Percentiles rank a stretch among this genome's conserved stretches.
phyloP scores from a whole-genome alignment of 2,888 invertebrate genomes.

The Trachelus stipa region DNA sequence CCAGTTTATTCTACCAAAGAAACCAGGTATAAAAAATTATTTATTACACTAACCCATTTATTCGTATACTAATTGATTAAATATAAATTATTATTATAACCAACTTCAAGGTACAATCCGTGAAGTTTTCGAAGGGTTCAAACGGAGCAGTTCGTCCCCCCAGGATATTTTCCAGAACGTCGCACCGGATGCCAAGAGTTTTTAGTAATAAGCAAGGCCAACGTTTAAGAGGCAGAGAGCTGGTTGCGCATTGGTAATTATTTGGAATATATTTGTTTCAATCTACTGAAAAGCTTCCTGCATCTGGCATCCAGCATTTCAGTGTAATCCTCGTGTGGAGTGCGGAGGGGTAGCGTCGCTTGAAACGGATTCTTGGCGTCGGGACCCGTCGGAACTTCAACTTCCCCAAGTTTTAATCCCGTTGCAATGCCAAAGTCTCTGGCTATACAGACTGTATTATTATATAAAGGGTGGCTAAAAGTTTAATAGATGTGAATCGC shows the following conservation, averaged over 20 bases:
- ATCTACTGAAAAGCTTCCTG: conserved; percentile 21
- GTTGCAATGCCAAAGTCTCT: not conserved
- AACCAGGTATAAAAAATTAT: not conserved
- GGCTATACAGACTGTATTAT: not conserved
- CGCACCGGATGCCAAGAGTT: not conserved
- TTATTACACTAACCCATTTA: not conserved
- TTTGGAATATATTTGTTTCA: conserved; percentile 33
- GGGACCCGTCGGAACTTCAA: conserved; percentile 11
- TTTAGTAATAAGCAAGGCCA: not conserved
- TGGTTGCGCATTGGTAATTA: conserved; percentile 25
- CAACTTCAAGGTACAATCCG: not conserved
- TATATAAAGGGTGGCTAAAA: not conserved
- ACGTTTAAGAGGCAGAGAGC: not conserved
- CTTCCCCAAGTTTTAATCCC: conserved; percentile 31
- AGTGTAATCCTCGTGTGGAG: conserved; percentile 27
- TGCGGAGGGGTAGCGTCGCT: not conserved
- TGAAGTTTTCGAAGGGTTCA: not conserved
- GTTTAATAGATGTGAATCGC: not conserved
- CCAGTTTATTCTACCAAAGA: not conserved
- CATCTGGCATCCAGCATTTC: conserved; percentile 30
- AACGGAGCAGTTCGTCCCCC: not conserved
- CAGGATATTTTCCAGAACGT: not conserved
- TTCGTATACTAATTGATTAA: not conserved
- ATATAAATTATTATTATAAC: not conserved
- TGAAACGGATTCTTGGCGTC: conserved; percentile 5